These are phyloP conservation scores for Argynnis bischoffii DNA, from an alignment of 2,888 invertebrate species.

Conservation along the genomic window DNA sequence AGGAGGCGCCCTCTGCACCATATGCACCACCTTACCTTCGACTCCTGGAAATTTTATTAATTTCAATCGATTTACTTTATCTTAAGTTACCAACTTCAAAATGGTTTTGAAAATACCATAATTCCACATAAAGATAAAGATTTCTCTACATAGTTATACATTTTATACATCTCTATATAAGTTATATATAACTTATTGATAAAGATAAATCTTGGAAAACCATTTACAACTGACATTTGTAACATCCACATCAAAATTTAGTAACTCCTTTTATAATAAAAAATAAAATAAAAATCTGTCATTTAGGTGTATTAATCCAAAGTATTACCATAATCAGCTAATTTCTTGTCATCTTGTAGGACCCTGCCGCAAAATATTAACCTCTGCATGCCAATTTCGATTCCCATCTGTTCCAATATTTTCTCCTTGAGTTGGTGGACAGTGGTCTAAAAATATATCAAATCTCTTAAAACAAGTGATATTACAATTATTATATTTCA, in stretches of 20 bases:
- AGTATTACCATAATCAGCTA: constrained; percentile 90
- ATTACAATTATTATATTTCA: neutral
- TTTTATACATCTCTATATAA: too few relatives aligned
- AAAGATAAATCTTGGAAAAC: too few relatives aligned
- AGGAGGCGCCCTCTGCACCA: constrained; percentile 94
- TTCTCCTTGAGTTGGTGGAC: constrained; percentile 91
- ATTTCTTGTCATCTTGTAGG: constrained; percentile 91
- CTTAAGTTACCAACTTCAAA: too few relatives aligned
- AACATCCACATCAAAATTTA: too few relatives aligned
- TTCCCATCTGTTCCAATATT: constrained; percentile 89
- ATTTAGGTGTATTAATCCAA: too few relatives aligned
- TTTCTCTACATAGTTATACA: too few relatives aligned
- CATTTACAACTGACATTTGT: too few relatives aligned
- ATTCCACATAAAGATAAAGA: too few relatives aligned
- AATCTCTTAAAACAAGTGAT: neutral
- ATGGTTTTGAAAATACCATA: too few relatives aligned
- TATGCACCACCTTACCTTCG: constrained; percentile 94
- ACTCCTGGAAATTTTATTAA: constrained; percentile 84
- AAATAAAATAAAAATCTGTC: too few relatives aligned
- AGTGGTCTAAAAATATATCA: constrained; percentile 83
- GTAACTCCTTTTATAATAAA: too few relatives aligned
- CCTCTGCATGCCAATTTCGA: constrained; percentile 91
- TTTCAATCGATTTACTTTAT: neutral
- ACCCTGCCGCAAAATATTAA: constrained; percentile 98
- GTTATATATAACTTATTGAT: too few relatives aligned